A percentile compares a stretch with the other conserved stretches of the same genome.
Evolutionary conservation across 2,888 invertebrate species (phyloP).

Genomic region (Tiphia femorata): DNA sequence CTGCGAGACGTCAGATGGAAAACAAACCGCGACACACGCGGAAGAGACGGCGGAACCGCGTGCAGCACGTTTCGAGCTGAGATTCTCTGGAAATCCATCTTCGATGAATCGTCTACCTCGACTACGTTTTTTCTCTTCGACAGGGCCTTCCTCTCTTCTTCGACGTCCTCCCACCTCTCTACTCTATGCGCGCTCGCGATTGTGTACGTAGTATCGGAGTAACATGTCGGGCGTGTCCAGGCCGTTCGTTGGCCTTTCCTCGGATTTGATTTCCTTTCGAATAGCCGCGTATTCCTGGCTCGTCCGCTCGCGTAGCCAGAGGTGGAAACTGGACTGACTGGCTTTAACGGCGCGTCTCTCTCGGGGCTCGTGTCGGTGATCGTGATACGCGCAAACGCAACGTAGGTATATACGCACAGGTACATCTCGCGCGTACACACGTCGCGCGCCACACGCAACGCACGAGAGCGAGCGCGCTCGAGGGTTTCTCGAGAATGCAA

Average conservation of each 20-base stretch:
- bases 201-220: too few relatives aligned
- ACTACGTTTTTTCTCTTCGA: too few relatives aligned
- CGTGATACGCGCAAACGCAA: constrained; percentile 25
- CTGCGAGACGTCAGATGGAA: too few relatives aligned
- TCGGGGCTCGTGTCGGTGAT: constrained; percentile 36
- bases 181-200: too few relatives aligned
- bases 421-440: constrained; percentile 5
- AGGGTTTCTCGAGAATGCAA: constrained; percentile 45
- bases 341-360: constrained; percentile 50
- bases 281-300: constrained; percentile 43
- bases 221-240: constrained; percentile 23
- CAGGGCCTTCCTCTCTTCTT: too few relatives aligned
- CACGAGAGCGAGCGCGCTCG: constrained; percentile 7
- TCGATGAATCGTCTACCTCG: too few relatives aligned
- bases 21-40: too few relatives aligned
- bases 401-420: neutral
- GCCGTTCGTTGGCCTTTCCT: constrained; percentile 52
- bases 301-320: constrained; percentile 40
- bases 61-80: too few relatives aligned
- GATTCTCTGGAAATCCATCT: too few relatives aligned
- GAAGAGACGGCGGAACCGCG: too few relatives aligned
- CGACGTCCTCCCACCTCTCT: too few relatives aligned
- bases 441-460: neutral
- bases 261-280: constrained; percentile 54
- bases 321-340: constrained; percentile 58